Percentiles rank a stretch among this genome's conserved stretches.
Evolutionary conservation across 2,888 invertebrate genomes (phyloP).

Genomic region (Eurytoma californica): DNA sequence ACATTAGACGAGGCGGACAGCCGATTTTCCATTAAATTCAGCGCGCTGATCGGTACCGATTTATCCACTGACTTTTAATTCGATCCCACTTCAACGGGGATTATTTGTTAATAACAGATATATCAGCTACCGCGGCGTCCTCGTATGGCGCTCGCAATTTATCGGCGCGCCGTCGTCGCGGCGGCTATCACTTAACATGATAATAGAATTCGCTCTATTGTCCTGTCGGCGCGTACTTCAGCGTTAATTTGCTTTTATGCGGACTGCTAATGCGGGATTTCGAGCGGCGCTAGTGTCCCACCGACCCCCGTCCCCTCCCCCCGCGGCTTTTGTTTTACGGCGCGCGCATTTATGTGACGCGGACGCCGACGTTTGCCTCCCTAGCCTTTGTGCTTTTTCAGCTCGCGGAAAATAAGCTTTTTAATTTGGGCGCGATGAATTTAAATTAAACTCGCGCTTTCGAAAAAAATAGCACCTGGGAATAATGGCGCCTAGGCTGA

Average conservation of each 20-base stretch:
- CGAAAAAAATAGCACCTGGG: too few relatives aligned
- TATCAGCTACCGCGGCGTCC: background rate
- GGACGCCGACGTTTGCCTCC: background rate
- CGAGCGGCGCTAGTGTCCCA: background rate
- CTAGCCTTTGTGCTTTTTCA: too few relatives aligned
- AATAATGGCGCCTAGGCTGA: too few relatives aligned
- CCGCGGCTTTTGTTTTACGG: constrained; percentile 1
- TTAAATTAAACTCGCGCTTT: too few relatives aligned
- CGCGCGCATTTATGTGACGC: background rate
- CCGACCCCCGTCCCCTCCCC: background rate
- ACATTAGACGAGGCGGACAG: too few relatives aligned
- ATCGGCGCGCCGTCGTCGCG: background rate
- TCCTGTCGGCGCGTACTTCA: constrained; percentile 1
- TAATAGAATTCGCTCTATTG: constrained; percentile 32
- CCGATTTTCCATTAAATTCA: too few relatives aligned
- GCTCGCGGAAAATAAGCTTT: too few relatives aligned
- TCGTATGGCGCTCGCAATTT: background rate
- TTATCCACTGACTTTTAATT: too few relatives aligned
- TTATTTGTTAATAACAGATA: background rate
- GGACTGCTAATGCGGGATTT: constrained; percentile 1
- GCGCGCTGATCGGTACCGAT: too few relatives aligned
- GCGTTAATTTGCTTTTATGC: constrained; percentile 29
- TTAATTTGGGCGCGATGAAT: too few relatives aligned
- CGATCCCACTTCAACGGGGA: too few relatives aligned
- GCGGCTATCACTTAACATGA: constrained; percentile 36